A percentile compares a stretch with the other conserved stretches of the same genome.
Evolutionary conservation across 1,140 invertebrate species (phyloP).

Genomic region (Drusus annulatus): DNA sequence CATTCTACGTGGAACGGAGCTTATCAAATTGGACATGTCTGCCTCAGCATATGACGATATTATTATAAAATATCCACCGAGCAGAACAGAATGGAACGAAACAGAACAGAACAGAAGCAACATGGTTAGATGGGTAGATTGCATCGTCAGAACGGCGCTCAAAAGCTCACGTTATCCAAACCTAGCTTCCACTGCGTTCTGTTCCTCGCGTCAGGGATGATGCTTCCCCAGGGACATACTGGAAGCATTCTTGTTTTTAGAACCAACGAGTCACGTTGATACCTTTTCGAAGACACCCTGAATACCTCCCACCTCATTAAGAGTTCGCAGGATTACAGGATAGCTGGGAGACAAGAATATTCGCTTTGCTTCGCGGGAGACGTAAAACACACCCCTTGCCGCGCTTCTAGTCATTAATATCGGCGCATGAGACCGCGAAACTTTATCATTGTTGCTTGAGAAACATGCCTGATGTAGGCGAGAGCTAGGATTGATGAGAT

Average conservation of each 20-base stretch:
- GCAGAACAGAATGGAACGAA: neutral
- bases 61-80: conserved; percentile 12
- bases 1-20: neutral
- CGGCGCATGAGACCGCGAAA: conserved; percentile 4
- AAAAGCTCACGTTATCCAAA: conserved; percentile 48
- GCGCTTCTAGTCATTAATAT: conserved; percentile 19
- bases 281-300: conserved; percentile 8
- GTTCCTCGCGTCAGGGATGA: neutral
- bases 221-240: neutral
- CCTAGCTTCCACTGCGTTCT: conserved; percentile 17
- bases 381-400: neutral
- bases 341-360: neutral
- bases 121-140: neutral
- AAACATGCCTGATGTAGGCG: neutral
- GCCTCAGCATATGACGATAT: neutral
- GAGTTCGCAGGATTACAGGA: conserved; percentile 1
- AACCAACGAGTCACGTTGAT: conserved; percentile 42
- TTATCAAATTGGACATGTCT: neutral
- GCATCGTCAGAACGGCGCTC: conserved; percentile 24
- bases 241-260: conserved; percentile 40
- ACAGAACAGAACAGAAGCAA: neutral
- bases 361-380: conserved; percentile 22
- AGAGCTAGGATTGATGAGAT: neutral
- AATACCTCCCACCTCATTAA: neutral
- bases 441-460: conserved; percentile 11